Evolutionary conservation across 2,888 invertebrate species (phyloP).

Genomic region (Eristalis pertinax): DNA sequence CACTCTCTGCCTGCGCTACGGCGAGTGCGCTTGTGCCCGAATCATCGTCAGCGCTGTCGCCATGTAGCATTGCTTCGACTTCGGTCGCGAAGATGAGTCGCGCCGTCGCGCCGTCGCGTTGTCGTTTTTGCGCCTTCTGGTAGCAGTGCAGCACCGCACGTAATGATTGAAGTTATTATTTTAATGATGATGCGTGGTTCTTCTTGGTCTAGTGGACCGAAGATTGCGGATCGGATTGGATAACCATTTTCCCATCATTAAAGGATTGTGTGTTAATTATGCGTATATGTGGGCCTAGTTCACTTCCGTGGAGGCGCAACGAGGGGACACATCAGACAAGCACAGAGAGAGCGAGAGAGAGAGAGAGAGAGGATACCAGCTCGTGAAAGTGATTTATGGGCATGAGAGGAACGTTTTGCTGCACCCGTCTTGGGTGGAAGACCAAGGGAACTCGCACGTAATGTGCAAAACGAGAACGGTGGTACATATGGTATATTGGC

Average conservation of each 20-base stretch:
- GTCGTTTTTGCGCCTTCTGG: not conserved
- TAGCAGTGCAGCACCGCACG: not conserved
- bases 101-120: not conserved
- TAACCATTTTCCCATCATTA: slow-evolving; percentile 44
- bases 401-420: slow-evolving; percentile 12
- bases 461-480: not conserved
- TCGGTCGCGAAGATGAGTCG: not conserved
- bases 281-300: slow-evolving; percentile 5
- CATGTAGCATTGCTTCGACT: slow-evolving; percentile 18
- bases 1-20: not conserved
- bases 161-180: slow-evolving; percentile 43
- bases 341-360: not conserved
- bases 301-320: not conserved
- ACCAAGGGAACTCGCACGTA: slow-evolving; percentile 13
- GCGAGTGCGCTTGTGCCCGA: not conserved
- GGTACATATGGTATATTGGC: slow-evolving; percentile 16
- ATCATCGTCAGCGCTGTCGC: not conserved
- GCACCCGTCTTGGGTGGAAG: slow-evolving; percentile 6
- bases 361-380: not conserved
- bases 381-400: slow-evolving; percentile 39
- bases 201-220: slow-evolving; percentile 23
- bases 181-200: slow-evolving; percentile 50
- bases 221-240: slow-evolving; percentile 24
- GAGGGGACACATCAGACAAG: not conserved
- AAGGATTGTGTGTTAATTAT: slow-evolving; percentile 66